Evolutionary conservation across 2,797 vertebrate species (phyloP), one percentile per base, ranked within the genome.

Genomic region (Dendrocincla fuliginosa): DNA sequence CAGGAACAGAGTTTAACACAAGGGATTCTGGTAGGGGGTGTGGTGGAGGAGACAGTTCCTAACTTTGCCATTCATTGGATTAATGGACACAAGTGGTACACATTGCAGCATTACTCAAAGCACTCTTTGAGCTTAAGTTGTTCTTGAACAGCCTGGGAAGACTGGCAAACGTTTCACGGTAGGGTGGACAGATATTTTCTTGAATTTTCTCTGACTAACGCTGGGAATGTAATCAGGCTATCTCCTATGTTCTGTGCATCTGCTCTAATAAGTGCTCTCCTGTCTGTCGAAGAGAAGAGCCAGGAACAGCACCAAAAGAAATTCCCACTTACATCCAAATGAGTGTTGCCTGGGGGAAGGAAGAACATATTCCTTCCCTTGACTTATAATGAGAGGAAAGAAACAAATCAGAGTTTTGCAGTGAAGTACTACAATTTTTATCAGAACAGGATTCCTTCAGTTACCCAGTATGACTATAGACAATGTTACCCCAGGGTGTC

Each of bases 301-400:
- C 53, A 93, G 76, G 73, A 93, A 90, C 82, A 79, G 42, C 91
- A 86, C 56, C 76, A 78, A 68, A 81, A 93, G 87, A 87, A 91
- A 94, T 95, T 92, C 92, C 90, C 57, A 18, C 87, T 96, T 93
- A 90, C 87, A 89, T 96, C 78, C 69, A 92, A 92, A 93, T 88
- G 79, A 93, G 12, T 39, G 32, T 73, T 92, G 87, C 93, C 28
- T 3, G 42, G 65, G 78, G 87, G n/a, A 84, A 91, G 79, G 69
- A 92, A 86, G 79, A 94, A 61, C 20, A 49, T 53, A 75, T 79
- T 96, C 73, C 57, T 92, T 91, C 61, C 24, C 25, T 84, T 71
- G 71, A 56, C 39, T 91, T 87, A 50, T 16, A 91, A 78, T 8
- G 1, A 60, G 86, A 67, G 14, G 33, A 25, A 92, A 93, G 87